These are phyloP conservation scores for Apantesis nais DNA, from an alignment of 2,888 invertebrate species.

Conservation along the genomic window DNA sequence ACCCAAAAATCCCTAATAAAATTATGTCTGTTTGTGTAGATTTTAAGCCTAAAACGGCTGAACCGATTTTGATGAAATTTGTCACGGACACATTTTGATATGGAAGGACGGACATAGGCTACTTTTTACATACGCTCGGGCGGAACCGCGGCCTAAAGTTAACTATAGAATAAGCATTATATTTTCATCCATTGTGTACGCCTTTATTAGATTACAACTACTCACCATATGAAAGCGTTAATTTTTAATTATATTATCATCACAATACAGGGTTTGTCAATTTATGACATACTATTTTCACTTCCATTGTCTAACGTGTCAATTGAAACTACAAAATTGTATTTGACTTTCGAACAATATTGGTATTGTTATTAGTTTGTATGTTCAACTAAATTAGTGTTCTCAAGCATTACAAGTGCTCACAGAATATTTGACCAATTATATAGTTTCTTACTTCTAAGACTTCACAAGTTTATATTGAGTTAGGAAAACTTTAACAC, in stretches of 20 bases:
- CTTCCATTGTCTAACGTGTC: not conserved
- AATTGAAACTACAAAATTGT: not conserved
- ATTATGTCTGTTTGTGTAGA: too few relatives aligned
- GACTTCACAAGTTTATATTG: slow-evolving; percentile 16
- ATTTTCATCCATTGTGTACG: too few relatives aligned
- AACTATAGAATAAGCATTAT: too few relatives aligned
- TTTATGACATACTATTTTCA: not conserved
- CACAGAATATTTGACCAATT: slow-evolving; percentile 15
- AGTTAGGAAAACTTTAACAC: slow-evolving; percentile 6
- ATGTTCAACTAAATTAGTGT: slow-evolving; percentile 13
- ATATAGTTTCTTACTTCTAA: slow-evolving; percentile 18
- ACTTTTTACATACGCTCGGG: not conserved
- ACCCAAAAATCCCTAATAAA: too few relatives aligned
- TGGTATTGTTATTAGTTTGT: slow-evolving; percentile 5
- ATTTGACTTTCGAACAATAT: not conserved
- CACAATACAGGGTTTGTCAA: not conserved
- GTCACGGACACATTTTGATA: not conserved
- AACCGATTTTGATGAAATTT: not conserved
- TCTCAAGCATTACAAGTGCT: slow-evolving; percentile 15
- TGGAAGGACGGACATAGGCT: not conserved
- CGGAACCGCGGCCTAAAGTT: too few relatives aligned
- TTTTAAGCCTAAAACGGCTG: not conserved
- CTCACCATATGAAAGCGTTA: not conserved
- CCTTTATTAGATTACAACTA: not conserved
- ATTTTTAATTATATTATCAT: not conserved